These are phyloP conservation scores for Silurus asotus DNA, from an alignment of 2,113 vertebrate species.

Conservation along the genomic window DNA sequence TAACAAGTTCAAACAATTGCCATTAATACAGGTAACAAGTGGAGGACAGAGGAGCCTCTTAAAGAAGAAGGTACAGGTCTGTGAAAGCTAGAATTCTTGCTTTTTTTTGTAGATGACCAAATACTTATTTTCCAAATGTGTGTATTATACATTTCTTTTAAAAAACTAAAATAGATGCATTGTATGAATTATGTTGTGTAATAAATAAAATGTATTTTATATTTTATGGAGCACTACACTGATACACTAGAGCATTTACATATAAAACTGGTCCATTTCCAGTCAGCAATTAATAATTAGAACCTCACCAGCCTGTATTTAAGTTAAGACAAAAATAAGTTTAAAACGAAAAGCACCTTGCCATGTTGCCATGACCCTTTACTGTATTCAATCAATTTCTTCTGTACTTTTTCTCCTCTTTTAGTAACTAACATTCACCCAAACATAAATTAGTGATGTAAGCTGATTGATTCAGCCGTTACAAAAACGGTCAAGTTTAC, in stretches of 20 bases:
- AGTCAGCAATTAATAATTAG: background rate
- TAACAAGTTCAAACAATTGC: too few species aligned
- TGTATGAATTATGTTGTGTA: background rate
- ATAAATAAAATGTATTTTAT: background rate
- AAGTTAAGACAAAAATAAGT: background rate
- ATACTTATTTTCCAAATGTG: too few species aligned
- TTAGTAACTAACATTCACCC: background rate
- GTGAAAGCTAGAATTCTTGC: too few species aligned
- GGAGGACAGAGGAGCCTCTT: too few species aligned
- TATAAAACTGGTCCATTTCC: background rate
- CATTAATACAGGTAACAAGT: too few species aligned
- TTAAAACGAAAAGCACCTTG: background rate
- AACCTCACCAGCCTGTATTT: background rate
- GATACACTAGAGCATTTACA: background rate
- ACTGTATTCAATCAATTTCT: background rate
- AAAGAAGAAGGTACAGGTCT: too few species aligned
- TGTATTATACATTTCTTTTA: background rate
- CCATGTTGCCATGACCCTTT: background rate
- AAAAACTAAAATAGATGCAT: background rate
- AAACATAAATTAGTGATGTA: background rate
- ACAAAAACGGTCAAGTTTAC: slow-evolving; percentile 33
- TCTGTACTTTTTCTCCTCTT: background rate
- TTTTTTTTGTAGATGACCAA: too few species aligned
- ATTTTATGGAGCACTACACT: background rate
- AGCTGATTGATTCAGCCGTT: background rate